Evolutionary conservation across 2,888 invertebrate species (phyloP).

Genomic region (Amphipoea oculea): DNA sequence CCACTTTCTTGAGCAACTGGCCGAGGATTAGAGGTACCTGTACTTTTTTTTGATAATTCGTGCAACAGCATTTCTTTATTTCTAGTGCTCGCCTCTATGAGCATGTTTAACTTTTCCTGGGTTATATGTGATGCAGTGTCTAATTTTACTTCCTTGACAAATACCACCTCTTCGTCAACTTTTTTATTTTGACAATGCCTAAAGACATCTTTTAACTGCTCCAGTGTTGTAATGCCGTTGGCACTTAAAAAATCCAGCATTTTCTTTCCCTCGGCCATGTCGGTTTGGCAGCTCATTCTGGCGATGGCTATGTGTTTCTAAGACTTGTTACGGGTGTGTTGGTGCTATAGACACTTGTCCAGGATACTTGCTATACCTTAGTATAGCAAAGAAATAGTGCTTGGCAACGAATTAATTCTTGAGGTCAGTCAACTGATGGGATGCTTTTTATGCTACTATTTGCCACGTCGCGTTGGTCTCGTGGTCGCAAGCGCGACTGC

Average conservation of each 20-base stretch:
- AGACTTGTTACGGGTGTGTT: neutral
- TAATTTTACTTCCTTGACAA: neutral
- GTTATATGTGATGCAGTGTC: neutral
- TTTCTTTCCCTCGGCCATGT: slow-evolving; percentile 3
- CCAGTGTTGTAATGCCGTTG: slow-evolving; percentile 11
- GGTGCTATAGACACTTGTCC: neutral
- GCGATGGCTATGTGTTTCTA: neutral
- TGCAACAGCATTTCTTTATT: slow-evolving; percentile 9
- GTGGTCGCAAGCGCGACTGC: too few species aligned
- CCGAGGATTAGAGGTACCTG: too few species aligned
- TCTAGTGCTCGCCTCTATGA: neutral
- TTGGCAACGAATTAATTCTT: neutral
- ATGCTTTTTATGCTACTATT: neutral
- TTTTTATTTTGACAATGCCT: neutral
- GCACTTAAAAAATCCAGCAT: slow-evolving; percentile 16
- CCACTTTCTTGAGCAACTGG: too few species aligned
- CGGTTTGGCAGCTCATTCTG: neutral
- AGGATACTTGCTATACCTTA: too few species aligned
- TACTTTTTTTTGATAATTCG: neutral
- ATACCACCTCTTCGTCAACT: slow-evolving; percentile 14
- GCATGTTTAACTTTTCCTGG: neutral
- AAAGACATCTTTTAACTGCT: neutral
- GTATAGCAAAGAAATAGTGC: neutral
- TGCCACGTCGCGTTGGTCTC: too few species aligned
- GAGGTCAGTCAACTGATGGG: neutral